phyloP scores from a whole-genome alignment of 2,113 vertebrate genomes.

The Tangachromis dhanisi region DNA sequence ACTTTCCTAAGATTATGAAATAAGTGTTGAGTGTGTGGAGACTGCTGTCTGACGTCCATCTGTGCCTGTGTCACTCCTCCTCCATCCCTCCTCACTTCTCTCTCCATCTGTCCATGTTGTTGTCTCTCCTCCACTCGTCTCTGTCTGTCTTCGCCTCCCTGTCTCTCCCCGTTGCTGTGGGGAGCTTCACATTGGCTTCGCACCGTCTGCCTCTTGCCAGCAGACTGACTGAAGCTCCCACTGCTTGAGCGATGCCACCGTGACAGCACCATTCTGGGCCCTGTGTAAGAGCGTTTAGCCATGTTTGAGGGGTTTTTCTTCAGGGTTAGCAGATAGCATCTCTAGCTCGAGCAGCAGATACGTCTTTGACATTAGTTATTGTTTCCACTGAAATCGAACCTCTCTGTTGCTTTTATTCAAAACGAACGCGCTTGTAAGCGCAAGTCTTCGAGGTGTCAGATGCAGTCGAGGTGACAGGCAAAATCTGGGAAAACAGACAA shows the following conservation, averaged over 20 bases:
- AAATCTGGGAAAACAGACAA: background rate
- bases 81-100: background rate
- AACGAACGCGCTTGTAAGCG: background rate
- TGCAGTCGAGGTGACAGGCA: background rate
- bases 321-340: background rate
- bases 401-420: background rate
- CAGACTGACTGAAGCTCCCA: constrained; percentile 8
- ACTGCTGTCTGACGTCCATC: background rate
- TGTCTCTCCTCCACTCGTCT: background rate
- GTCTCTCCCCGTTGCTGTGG: background rate
- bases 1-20: background rate
- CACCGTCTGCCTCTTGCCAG: constrained; percentile 13
- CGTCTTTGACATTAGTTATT: background rate
- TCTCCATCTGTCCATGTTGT: background rate
- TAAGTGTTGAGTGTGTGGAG: background rate
- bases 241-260: constrained; percentile 20
- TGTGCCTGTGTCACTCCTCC: background rate
- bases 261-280: constrained; percentile 24
- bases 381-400: background rate
- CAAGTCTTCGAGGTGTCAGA: background rate
- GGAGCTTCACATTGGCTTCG: constrained; percentile 13
- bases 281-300: background rate
- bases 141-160: background rate
- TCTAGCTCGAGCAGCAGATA: background rate
- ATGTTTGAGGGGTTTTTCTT: background rate